Percentiles rank a stretch among this genome's conserved stretches.
phyloP scores from a whole-genome alignment of 2,113 vertebrate genomes.

The Lycaon pictus region DNA sequence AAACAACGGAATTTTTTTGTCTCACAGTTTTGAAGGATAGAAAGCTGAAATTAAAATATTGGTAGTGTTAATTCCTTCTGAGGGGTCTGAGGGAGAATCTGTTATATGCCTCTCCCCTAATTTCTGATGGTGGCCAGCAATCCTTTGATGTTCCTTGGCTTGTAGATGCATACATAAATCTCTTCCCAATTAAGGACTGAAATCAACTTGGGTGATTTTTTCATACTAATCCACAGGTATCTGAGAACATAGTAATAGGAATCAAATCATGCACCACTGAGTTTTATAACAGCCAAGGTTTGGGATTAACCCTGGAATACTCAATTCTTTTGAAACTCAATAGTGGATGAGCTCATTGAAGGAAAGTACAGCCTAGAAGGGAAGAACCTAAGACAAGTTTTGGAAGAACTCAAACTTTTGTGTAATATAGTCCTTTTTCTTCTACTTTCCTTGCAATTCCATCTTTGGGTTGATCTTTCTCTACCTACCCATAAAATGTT shows the following conservation, averaged over 20 bases:
- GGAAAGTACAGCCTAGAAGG: not conserved
- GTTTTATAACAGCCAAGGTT: not conserved
- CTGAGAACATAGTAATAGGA: not conserved
- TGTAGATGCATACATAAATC: not conserved
- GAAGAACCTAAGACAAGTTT: not conserved
- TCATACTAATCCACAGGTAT: not conserved
- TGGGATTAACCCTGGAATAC: not conserved
- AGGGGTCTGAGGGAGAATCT: not conserved
- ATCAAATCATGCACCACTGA: not conserved
- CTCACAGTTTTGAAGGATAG: not conserved
- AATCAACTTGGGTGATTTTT: not conserved
- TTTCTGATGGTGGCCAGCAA: not conserved
- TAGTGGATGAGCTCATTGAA: conserved; percentile 2
- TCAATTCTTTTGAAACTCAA: conserved; percentile 47
- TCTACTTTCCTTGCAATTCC: not conserved
- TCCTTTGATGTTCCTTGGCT: not conserved
- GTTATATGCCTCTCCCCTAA: not conserved
- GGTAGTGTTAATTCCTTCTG: not conserved
- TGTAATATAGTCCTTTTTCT: not conserved
- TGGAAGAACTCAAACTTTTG: not conserved
- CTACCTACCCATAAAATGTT: not conserved
- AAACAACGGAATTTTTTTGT: not conserved
- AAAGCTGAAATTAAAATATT: not conserved
- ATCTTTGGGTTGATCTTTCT: not conserved
- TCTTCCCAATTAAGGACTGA: not conserved